A percentile compares a stretch with the other conserved stretches of the same genome.
These are phyloP conservation scores for Uria lomvia DNA, from an alignment of 2,113 vertebrate genomes.

Conservation along the genomic window DNA sequence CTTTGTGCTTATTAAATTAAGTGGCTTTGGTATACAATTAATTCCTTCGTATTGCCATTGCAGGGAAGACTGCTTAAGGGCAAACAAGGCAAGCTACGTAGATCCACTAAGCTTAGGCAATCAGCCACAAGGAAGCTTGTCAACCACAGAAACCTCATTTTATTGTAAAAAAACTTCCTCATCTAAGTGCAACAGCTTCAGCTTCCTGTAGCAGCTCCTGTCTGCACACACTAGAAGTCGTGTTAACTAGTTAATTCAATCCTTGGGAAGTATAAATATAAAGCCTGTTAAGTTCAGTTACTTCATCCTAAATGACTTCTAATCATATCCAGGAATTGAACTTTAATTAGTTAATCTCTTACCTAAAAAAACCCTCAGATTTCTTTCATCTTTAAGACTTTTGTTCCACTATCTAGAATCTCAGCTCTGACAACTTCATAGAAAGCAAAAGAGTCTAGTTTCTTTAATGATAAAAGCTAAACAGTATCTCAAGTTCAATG, in stretches of 20 bases:
- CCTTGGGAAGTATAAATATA: neutral
- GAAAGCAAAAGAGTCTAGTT: neutral
- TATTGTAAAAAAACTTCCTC: slow-evolving; percentile 49
- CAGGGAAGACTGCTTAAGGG: slow-evolving; percentile 43
- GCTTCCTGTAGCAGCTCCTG: slow-evolving; percentile 1
- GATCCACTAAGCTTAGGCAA: slow-evolving; percentile 37
- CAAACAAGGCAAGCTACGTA: slow-evolving; percentile 16
- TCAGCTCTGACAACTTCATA: neutral
- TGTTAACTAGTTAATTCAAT: neutral
- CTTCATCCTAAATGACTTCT: neutral
- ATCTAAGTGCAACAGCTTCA: neutral
- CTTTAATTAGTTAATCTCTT: neutral
- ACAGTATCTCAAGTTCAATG: neutral
- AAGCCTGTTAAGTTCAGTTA: neutral
- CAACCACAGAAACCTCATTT: slow-evolving; percentile 61
- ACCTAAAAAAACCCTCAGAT: neutral
- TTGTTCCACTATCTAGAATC: neutral
- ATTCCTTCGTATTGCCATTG: slow-evolving; percentile 10
- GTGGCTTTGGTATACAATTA: slow-evolving; percentile 60
- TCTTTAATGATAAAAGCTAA: neutral
- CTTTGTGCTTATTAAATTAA: slow-evolving; percentile 47
- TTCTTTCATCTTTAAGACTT: neutral
- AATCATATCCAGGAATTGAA: neutral
- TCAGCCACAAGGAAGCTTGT: slow-evolving; percentile 40
- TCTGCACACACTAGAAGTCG: neutral